phyloP scores from a whole-genome alignment of 2,888 invertebrate genomes.

The Acanthoscelides obtectus region DNA sequence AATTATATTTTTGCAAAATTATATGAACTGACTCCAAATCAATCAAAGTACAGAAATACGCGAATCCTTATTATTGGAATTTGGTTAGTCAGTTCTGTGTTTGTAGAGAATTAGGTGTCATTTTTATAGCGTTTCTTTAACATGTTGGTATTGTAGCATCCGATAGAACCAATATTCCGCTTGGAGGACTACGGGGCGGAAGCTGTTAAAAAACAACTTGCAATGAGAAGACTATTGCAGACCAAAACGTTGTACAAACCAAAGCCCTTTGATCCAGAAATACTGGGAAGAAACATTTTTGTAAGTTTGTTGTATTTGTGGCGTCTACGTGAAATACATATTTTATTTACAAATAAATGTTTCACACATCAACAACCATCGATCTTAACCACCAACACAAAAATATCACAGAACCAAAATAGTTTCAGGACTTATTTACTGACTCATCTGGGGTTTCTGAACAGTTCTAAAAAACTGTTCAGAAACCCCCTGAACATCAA shows the following conservation, averaged over 20 bases:
- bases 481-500: too few species aligned
- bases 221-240: not conserved
- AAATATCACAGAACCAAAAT: too few species aligned
- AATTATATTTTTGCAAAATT: too few species aligned
- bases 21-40: too few species aligned
- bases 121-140: too few species aligned
- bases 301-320: not conserved
- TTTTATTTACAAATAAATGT: not conserved
- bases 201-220: not conserved
- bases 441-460: too few species aligned
- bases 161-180: not conserved
- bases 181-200: not conserved
- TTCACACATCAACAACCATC: not conserved
- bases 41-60: too few species aligned
- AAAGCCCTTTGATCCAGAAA: not conserved
- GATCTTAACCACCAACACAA: not conserved
- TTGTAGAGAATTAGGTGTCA: too few species aligned
- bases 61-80: too few species aligned
- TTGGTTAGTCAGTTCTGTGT: too few species aligned
- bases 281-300: not conserved
- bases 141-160: not conserved
- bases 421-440: too few species aligned
- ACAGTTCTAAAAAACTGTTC: too few species aligned
- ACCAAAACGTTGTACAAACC: not conserved
- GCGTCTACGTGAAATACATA: not conserved